Percentiles rank a stretch among this genome's conserved stretches.
Conservation (phyloP, 2,113 vertebrate genomes). For the Dipodomys ordii region DNA sequence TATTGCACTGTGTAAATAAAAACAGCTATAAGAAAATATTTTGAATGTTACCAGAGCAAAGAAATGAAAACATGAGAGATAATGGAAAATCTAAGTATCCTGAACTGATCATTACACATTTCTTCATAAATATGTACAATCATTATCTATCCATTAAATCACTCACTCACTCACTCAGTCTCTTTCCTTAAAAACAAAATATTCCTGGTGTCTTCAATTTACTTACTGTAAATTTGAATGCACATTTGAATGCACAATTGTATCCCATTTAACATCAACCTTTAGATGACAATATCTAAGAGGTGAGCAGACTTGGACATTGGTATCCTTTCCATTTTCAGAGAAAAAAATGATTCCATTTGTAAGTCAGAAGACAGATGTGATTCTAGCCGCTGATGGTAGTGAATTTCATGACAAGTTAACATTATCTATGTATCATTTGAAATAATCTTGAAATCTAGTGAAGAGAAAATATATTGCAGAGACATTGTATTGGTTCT, state of each 20-base stretch:
- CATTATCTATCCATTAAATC: background rate
- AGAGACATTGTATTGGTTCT: background rate
- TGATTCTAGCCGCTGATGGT: background rate
- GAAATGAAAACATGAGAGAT: background rate
- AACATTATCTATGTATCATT: background rate
- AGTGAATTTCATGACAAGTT: conserved; percentile 30
- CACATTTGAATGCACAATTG: too few species aligned
- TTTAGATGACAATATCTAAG: background rate
- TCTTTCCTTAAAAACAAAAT: too few species aligned
- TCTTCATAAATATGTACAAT: background rate
- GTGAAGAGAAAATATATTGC: background rate
- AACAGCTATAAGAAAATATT: background rate
- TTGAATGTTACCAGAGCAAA: background rate
- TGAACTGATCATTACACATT: background rate
- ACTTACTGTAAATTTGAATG: too few species aligned
- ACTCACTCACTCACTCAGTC: too few species aligned
- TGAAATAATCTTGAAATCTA: background rate
- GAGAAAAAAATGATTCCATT: conserved; percentile 5
- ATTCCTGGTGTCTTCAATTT: too few species aligned
- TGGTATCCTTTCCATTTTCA: background rate
- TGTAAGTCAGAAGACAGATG: background rate
- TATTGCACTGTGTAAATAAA: background rate
- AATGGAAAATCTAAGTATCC: background rate
- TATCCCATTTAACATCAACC: too few species aligned
- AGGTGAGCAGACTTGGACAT: conserved; percentile 7